phyloP scores from a whole-genome alignment of 1,140 invertebrate genomes.

The Homarus americanus region DNA sequence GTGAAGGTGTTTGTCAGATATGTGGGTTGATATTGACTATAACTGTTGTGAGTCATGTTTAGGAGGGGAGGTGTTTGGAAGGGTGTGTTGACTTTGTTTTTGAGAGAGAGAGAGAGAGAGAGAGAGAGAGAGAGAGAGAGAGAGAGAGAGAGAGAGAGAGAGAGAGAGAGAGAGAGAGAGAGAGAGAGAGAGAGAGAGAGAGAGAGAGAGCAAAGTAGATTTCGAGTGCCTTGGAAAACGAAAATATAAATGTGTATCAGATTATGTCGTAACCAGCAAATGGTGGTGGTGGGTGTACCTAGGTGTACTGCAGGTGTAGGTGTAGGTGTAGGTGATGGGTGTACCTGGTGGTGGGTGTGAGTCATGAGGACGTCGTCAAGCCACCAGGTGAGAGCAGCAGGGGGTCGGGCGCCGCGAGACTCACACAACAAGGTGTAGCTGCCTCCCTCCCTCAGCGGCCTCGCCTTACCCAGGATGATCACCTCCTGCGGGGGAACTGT shows the following conservation, averaged over 20 bases:
- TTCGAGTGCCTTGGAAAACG: no score
- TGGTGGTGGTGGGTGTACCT: no score
- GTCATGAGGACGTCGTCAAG: neutral
- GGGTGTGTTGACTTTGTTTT: no score
- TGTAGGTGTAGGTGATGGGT: neutral
- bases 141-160: constrained; percentile 13
- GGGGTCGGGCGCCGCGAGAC: constrained; percentile 10
- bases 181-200: neutral
- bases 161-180: constrained; percentile 13
- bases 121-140: constrained; percentile 24
- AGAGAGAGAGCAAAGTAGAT: no score
- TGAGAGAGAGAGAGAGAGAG: constrained; percentile 26
- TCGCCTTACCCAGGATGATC: neutral
- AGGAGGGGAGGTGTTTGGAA: no score
- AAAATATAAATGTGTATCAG: no score
- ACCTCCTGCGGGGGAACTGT: constrained; percentile 39
- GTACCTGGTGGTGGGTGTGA: neutral
- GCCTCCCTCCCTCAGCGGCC: constrained; percentile 21
- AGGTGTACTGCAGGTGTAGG: no score
- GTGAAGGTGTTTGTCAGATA: no score
- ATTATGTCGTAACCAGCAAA: no score
- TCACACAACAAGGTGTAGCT: constrained; percentile 13
- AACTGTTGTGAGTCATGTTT: no score
- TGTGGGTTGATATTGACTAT: no score
- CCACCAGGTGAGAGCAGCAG: constrained; percentile 32